Evolutionary conservation across 30 jellyfish, hydroid and myxozoan species (phyloP), one percentile per base, ranked within the genome.

Genomic region (Chironex yamaguchii): DNA sequence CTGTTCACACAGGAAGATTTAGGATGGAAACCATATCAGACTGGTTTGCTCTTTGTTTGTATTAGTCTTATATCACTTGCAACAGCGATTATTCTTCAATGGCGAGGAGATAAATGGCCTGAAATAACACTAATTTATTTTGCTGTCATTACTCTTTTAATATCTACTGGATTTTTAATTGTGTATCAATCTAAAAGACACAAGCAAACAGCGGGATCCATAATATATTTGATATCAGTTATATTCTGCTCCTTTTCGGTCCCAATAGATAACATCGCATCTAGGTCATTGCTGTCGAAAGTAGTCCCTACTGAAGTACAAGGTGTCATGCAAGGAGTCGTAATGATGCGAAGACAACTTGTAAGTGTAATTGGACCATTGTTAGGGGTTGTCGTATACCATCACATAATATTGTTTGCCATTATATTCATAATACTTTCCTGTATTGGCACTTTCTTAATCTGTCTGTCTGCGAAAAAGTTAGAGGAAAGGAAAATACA

Each of bases 281-380:
- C 94, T 34, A 94, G 89, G 63, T 94, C 99, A 42, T 84, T 94
- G 76, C 84, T 89, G 49, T 80, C 99, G 20, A 94, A 94, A 49
- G 83, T 94, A 52, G 89, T 97, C 21, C 95, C 87, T 14, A 85
- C 90, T 14, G 99, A 94, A 30, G 67, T 94, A 0, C 99, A 94
- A 71, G 99, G 99, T 2, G 81, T 88, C 36, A 80, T 96, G 21
- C 99, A 94, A 83, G 97, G 97, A 4, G 95, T 85, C 23, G 85
- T 86, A 72, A 67, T 97, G 29, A 84, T 97, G 11, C 85, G 88
- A 32, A 85, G 92, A 77, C 82, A 96, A 34, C 49, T 94, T 1
- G 91, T 96, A 20, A 74, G 89, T 0, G 89, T 94, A 25, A 32
- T 82, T 51, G 99, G 99, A 71, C 97, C 99, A 29, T 58, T 94